Evolutionary conservation across 2,113 vertebrate species (phyloP), one percentile per base, ranked within the genome.

Genomic region (Toxostoma redivivum): DNA sequence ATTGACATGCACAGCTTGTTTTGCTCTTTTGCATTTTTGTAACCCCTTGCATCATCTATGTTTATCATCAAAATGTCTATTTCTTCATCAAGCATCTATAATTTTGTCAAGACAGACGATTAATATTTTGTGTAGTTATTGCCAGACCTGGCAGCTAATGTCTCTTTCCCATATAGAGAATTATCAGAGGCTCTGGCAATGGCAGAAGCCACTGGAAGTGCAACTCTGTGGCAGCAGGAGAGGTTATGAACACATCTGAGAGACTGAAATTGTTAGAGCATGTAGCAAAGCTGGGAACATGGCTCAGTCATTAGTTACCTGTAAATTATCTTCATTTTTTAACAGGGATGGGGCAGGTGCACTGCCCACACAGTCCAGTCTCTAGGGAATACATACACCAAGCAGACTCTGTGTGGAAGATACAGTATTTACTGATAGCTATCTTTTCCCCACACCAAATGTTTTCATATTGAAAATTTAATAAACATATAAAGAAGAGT

Each of bases 11-110:
- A 31, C 0, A 5, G 44, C 69, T 70, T 91, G 65, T 53, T 93
- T 90, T 80, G 30, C 77, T 94, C 35, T 92, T 96, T 92, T 44
- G 42, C 72, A 65, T 14, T 66, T 96, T 94, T 53, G 42, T 86
- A 83, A 22, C 93, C 88, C 50, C 95, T 92, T 93, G 45, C 40
- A 28, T 82, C 66, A 86, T 81, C 90, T 94, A 11, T 66, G 76
- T 96, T 95, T 92, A 57, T 83, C 56, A 69, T 42, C 58, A 86
- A 90, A 93, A 44, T 93, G 78, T 92, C 79, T 96, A 72, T 91
- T 96, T 90, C 90, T 96, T 97, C 94, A 95, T 95, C 83, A 95
- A 96, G 90, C 70, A 67, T 92, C 92, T 93, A 78, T 77, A 88
- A 81, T 96, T 97, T 95, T 94, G 78, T 92, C 60, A 84, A 95